Evolutionary conservation across 2,113 vertebrate genomes (phyloP).

Genomic region (Onychostoma macrolepis): DNA sequence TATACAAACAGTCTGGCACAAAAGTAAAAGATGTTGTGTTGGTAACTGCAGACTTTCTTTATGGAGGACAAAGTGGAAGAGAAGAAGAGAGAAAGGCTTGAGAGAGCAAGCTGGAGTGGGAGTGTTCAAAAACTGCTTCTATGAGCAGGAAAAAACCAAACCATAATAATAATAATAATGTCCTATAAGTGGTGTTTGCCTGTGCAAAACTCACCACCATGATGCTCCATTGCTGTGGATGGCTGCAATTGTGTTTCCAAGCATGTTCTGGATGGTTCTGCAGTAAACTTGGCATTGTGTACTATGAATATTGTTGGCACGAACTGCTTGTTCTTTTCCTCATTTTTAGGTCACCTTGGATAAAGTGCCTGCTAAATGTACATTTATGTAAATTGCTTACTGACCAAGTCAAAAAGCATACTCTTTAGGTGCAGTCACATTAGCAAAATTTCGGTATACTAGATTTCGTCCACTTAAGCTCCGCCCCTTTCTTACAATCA

Average conservation of each 20-base stretch:
- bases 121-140: not conserved
- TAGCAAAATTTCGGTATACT: not conserved
- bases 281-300: not conserved
- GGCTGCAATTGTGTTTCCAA: not conserved
- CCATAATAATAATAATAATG: not conserved
- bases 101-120: not conserved
- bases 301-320: not conserved
- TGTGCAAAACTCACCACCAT: constrained; percentile 9
- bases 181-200: not conserved
- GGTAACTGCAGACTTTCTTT: not conserved
- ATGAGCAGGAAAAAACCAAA: not conserved
- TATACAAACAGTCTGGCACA: constrained; percentile 17
- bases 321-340: not conserved
- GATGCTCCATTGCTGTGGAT: not conserved
- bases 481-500: not conserved
- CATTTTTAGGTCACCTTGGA: not conserved
- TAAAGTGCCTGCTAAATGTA: not conserved
- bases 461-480: not conserved
- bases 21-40: constrained; percentile 9
- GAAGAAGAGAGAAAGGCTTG: constrained; percentile 11
- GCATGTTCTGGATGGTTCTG: not conserved
- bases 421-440: not conserved
- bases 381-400: not conserved
- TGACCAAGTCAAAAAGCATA: not conserved
- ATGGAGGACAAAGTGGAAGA: not conserved